phyloP scores from a whole-genome alignment of 2,888 invertebrate species.

The Erannis defoliaria region DNA sequence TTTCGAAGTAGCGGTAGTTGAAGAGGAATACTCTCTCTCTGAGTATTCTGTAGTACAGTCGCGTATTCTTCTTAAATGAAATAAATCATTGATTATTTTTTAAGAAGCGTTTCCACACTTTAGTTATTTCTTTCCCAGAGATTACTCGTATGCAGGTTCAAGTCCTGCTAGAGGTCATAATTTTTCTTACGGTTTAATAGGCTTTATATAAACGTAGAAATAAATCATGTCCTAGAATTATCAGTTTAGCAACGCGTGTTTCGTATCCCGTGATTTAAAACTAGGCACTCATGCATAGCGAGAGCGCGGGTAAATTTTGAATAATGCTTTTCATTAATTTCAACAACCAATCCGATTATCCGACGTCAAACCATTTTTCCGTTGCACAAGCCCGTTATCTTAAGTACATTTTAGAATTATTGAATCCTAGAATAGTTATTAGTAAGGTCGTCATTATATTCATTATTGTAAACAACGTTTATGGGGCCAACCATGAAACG shows the following conservation, averaged over 20 bases:
- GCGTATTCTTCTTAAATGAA: not conserved
- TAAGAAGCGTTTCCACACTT: too few species aligned
- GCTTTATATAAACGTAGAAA: too few species aligned
- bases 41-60: not conserved
- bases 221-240: constrained; percentile 26
- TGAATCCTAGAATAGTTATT: too few species aligned
- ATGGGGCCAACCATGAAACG: too few species aligned
- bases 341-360: not conserved
- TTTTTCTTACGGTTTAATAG: too few species aligned
- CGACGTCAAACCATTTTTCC: not conserved
- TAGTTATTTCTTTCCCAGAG: too few species aligned
- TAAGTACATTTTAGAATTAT: not conserved
- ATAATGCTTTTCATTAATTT: constrained; percentile 2
- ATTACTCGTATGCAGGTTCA: too few species aligned
- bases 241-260: constrained; percentile 21
- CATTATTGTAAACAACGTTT: too few species aligned
- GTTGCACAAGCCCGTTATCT: not conserved
- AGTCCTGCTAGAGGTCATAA: too few species aligned
- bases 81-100: too few species aligned
- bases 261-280: constrained; percentile 19
- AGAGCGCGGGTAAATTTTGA: constrained; percentile 1
- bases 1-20: not conserved
- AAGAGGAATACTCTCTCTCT: not conserved
- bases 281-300: constrained; percentile 14
- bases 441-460: too few species aligned